phyloP scores from a whole-genome alignment of 2,888 invertebrate species.

The Drosophila basisetae region DNA sequence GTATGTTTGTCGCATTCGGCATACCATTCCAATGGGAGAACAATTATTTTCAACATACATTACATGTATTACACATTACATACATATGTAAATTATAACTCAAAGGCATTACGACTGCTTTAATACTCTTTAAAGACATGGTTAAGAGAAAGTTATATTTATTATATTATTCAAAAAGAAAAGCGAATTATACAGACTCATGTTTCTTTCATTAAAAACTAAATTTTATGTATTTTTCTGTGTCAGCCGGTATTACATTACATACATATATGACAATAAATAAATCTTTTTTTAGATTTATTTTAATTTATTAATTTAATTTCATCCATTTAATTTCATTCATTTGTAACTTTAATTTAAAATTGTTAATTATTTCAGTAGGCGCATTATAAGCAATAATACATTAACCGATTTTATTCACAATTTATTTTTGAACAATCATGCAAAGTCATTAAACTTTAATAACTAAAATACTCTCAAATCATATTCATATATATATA shows the following conservation, averaged over 20 bases:
- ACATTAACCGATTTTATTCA: not conserved
- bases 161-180: not conserved
- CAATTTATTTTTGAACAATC: not conserved
- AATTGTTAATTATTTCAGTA: not conserved
- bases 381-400: not conserved
- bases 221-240: not conserved
- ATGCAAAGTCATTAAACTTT: not conserved
- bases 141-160: no score
- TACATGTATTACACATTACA: no score
- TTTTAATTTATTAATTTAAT: not conserved
- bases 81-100: not conserved
- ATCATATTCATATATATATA: not conserved
- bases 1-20: constrained; percentile 11
- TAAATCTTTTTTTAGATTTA: not conserved
- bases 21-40: constrained; percentile 24
- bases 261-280: no score
- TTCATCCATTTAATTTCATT: not conserved
- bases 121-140: constrained; percentile 13
- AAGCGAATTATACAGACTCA: not conserved
- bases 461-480: no score
- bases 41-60: not conserved
- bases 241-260: no score
- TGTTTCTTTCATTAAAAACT: no score
- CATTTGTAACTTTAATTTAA: not conserved
- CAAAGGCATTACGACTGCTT: not conserved